Conservation (phyloP, 2,888 invertebrate genomes). For the Cheilosia impressa region DNA sequence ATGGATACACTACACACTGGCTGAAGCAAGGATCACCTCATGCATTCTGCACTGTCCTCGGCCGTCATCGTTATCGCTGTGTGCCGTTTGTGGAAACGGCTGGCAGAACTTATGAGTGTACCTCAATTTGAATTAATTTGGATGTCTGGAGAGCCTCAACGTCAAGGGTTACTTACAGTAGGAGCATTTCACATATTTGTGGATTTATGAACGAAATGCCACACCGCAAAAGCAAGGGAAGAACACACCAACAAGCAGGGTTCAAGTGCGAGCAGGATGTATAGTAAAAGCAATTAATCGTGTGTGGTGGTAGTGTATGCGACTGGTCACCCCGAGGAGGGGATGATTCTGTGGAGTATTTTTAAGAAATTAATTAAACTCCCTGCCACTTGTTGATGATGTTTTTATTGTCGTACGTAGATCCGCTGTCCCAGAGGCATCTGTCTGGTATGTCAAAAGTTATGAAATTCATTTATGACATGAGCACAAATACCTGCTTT, state of each 20-base stretch:
- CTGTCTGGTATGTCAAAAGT: slow-evolving; percentile 2
- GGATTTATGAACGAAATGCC: slow-evolving; percentile 30
- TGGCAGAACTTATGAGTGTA: slow-evolving; percentile 18
- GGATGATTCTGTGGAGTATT: slow-evolving; percentile 13
- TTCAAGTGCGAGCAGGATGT: slow-evolving; percentile 25
- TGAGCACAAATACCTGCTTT: neutral
- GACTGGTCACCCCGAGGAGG: slow-evolving; percentile 14
- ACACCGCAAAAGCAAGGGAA: neutral
- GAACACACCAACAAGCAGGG: slow-evolving; percentile 18
- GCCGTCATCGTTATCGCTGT: neutral
- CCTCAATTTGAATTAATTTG: slow-evolving; percentile 57
- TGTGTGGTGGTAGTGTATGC: neutral
- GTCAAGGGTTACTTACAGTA: neutral
- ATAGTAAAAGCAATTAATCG: slow-evolving; percentile 55
- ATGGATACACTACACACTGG: slow-evolving; percentile 10
- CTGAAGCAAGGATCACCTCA: slow-evolving; percentile 6
- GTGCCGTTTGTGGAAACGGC: neutral
- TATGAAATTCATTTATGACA: slow-evolving; percentile 41
- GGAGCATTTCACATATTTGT: neutral
- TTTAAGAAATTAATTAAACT: slow-evolving; percentile 68
- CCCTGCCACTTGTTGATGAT: slow-evolving; percentile 59
- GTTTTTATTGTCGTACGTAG: slow-evolving; percentile 16
- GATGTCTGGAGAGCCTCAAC: slow-evolving; percentile 27
- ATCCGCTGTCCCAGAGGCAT: neutral
- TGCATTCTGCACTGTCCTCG: slow-evolving; percentile 4